Evolutionary conservation across 1,140 invertebrate genomes (phyloP), one percentile per base, ranked within the genome.

Genomic region (Chymomyza costata): DNA sequence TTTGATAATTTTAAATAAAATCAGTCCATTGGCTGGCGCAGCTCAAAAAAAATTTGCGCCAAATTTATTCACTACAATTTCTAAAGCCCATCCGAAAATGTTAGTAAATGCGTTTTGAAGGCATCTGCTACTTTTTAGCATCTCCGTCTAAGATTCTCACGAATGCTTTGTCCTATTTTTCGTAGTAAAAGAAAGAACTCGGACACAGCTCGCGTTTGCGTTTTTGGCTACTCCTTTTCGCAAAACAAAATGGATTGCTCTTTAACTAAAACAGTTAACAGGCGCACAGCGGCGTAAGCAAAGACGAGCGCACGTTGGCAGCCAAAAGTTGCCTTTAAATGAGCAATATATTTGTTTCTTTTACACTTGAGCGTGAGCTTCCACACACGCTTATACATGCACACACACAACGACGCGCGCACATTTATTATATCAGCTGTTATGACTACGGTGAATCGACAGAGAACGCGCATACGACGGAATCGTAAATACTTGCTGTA

Each of bases 191-290:
- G 3, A 25, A 8, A 25, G 8, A 25, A 25, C 3, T 3, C 3
- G 3, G 21, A 8, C 21, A 25, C 21, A 25, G 21, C 21, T 25
- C 46, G 39, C 6, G 31, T 0, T 15, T 21, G 51, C 56, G 56
- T 25, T 41, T 28, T 56, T 44, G 47, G 44, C 59, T 78, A 73
- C 73, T 80, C 73, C 73, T 80, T 78, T 78, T 78, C 67, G 56
- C 66, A 81, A 83, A 83, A 83, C 80, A 83, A 83, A 83, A 83
- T 83, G 80, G 80, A 83, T 81, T 83, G 80, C 73, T 83, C 81
- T 74, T 70, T 83, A 83, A 83, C 81, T 83, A 83, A 83, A 83
- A 83, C 81, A 83, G 80, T 83, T 83, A 83, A 46, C 66, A 83
- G 80, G 80, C 53, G 45, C 30, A 11, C 81, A 83, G 67, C 34